Base-by-base conservation (phyloP, 2,797 vertebrate genomes). In the Protonibea diacanthus region DNA sequence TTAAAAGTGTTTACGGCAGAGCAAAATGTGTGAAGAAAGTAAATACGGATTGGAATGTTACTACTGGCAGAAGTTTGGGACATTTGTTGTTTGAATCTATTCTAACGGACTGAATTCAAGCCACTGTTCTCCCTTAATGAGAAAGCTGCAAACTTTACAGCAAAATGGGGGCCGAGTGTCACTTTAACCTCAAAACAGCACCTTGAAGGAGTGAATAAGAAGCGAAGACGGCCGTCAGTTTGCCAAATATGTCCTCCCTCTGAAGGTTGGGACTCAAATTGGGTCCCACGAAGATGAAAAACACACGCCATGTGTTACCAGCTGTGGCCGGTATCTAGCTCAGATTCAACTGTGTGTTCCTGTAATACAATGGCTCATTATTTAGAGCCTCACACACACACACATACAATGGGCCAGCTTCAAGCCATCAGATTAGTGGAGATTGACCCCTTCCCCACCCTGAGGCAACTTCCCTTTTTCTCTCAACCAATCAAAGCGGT, bases 281-380 rank as follows among this genome's bases (percentile, higher is more conserved):
- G 45, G 21, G 61, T 83, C 80, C 71, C 69, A 82, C n/a, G 72
- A 66, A 79, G 69, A 79, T 12, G 68, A 71, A 78, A 75, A 86
- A 74, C 65, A 66, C 79, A 67, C 77, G 58, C 76, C 84, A 87
- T 91, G 91, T 86, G 86, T 72, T 80, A 59, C 82, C 90, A 92
- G 86, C 89, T 90, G 87, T 86, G 80, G 73, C 68, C 83, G 74
- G 78, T 82, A 85, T 79, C 81, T 38, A 75, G 71, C 88, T 88
- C 87, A 71, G 68, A 86, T 89, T 86, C 74, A 77, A 76, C 76
- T 76, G 68, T 72, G 78, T 89, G 80, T 89, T 93, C 89, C 87
- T 88, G 81, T 85, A 91, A 93, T 82, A 95, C 94, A 95, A 94
- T 95, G 87, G 92, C 80, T 92, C 90, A 94, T 95, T 95, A 93